These are phyloP conservation scores for Triplophysa yarkandensis DNA, from an alignment of 2,797 vertebrate species.

Conservation along the genomic window DNA sequence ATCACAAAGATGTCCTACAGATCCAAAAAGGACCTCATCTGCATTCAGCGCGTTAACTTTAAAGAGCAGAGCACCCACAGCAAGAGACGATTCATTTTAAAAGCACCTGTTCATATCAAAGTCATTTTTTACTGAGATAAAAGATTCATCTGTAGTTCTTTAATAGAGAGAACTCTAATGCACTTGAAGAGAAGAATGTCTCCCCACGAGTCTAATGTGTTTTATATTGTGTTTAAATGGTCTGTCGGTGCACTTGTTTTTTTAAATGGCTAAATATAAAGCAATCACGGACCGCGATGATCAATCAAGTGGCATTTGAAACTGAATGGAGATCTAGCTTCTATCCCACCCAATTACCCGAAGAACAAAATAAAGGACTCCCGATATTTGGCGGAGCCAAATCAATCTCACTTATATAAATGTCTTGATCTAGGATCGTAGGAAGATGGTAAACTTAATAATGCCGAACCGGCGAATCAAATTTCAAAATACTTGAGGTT, in stretches of 20 bases:
- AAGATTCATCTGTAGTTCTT: constrained; percentile 46
- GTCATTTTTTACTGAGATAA: constrained; percentile 48
- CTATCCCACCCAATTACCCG: constrained; percentile 54
- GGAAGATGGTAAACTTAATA: constrained; percentile 7
- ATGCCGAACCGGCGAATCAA: not conserved
- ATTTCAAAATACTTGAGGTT: not conserved
- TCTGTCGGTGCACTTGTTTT: constrained; percentile 55
- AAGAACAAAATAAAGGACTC: not conserved
- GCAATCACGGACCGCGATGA: constrained; percentile 56
- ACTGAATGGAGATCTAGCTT: constrained; percentile 54
- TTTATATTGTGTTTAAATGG: constrained; percentile 60
- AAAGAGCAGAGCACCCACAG: constrained; percentile 31
- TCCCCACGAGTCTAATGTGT: constrained; percentile 58
- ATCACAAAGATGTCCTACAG: constrained; percentile 23
- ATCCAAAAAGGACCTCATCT: constrained; percentile 13
- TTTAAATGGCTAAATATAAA: constrained; percentile 61
- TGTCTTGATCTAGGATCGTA: not conserved
- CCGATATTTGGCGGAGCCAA: constrained; percentile 12
- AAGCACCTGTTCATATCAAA: constrained; percentile 40
- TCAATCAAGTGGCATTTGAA: constrained; percentile 65
- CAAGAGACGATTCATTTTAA: constrained; percentile 37
- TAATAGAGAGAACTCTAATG: constrained; percentile 47
- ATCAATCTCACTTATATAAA: constrained; percentile 10
- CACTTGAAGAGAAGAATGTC: constrained; percentile 31
- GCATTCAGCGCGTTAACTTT: constrained; percentile 15